Percentiles rank a stretch among this genome's conserved stretches.
phyloP scores from a whole-genome alignment of 1,140 invertebrate genomes.

The Tetramorium parvispinum region DNA sequence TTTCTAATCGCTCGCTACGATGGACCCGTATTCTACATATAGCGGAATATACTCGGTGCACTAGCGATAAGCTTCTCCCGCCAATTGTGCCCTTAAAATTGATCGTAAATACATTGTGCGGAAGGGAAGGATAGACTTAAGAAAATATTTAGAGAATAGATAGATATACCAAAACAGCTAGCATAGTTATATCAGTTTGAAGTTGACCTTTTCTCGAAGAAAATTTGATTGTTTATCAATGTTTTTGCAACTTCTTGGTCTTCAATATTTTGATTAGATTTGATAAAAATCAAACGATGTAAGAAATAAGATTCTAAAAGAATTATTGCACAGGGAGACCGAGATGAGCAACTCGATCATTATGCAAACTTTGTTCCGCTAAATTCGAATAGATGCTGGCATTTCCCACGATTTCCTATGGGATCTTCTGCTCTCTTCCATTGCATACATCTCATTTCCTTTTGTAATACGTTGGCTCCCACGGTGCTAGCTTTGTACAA shows the following conservation, averaged over 20 bases:
- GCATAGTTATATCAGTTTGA: neutral
- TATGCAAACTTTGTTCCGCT: constrained; percentile 72
- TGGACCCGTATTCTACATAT: constrained; percentile 52
- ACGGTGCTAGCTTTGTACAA: constrained; percentile 55
- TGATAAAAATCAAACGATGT: constrained; percentile 31
- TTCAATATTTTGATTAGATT: neutral
- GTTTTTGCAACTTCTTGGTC: neutral
- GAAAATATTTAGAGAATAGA: neutral
- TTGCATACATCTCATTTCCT: constrained; percentile 61
- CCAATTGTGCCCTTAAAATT: neutral
- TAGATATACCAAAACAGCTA: neutral
- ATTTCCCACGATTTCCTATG: constrained; percentile 72
- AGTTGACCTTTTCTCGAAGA: neutral
- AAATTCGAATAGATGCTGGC: constrained; percentile 68
- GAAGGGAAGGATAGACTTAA: neutral
- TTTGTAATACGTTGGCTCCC: constrained; percentile 54
- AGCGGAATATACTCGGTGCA: constrained; percentile 47
- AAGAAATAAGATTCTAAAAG: constrained; percentile 54
- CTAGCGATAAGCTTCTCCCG: constrained; percentile 12
- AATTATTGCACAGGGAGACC: constrained; percentile 57
- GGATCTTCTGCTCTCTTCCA: constrained; percentile 66
- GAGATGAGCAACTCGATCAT: constrained; percentile 64
- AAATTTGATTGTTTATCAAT: neutral
- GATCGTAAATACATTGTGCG: neutral
- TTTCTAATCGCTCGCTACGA: constrained; percentile 71